Evolutionary conservation across 2,888 invertebrate genomes (phyloP).

Genomic region (Keiferia lycopersicella): DNA sequence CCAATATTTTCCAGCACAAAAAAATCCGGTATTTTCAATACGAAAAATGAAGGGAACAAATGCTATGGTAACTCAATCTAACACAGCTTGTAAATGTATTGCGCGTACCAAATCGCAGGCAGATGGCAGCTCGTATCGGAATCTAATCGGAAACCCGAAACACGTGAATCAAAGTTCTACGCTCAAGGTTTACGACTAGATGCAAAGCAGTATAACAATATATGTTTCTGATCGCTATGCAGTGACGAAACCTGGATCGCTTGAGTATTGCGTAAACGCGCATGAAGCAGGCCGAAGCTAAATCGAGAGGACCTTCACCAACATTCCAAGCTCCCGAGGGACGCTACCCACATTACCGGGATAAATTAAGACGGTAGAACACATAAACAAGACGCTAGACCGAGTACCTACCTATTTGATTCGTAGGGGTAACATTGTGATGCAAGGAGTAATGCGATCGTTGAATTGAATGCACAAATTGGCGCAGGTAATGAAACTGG

Average conservation of each 20-base stretch:
- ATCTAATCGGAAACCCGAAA: conserved; percentile 13
- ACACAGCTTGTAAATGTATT: background rate
- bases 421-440: conserved; percentile 34
- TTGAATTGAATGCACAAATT: conserved; percentile 37
- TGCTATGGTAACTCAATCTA: background rate
- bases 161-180: conserved; percentile 12
- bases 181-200: conserved; percentile 29
- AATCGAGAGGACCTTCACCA: conserved; percentile 78
- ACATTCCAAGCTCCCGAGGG: conserved; percentile 63
- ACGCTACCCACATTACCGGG: conserved; percentile 43
- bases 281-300: conserved; percentile 67
- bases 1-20: background rate
- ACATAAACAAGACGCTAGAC: conserved; percentile 31
- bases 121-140: background rate
- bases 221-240: conserved; percentile 26
- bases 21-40: background rate
- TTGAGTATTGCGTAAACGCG: conserved; percentile 63
- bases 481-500: conserved; percentile 40
- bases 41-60: background rate
- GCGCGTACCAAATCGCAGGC: conserved; percentile 7
- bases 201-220: conserved; percentile 6
- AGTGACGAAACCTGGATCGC: conserved; percentile 54
- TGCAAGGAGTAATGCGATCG: conserved; percentile 32
- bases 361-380: conserved; percentile 41
- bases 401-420: conserved; percentile 34